phyloP scores from a whole-genome alignment of 2,888 invertebrate genomes.

The Xestia ashworthii region DNA sequence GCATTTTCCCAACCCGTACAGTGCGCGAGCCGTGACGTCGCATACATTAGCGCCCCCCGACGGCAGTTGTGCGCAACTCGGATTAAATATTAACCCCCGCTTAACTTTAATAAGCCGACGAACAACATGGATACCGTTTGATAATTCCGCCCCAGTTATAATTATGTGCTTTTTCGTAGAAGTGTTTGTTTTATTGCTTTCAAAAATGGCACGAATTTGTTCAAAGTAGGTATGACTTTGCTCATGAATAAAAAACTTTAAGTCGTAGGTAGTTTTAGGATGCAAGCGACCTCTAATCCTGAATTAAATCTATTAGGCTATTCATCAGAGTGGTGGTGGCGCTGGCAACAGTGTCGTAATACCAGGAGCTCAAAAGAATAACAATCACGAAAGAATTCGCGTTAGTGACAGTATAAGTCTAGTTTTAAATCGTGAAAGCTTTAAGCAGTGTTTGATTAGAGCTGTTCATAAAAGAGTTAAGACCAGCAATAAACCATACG shows the following conservation, averaged over 20 bases:
- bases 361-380: too few species aligned
- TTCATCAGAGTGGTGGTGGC: background rate
- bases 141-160: slow-evolving; percentile 69
- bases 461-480: background rate
- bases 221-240: background rate
- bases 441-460: background rate
- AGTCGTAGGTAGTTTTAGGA: background rate
- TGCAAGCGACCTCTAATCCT: background rate
- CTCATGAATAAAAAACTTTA: background rate
- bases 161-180: slow-evolving; percentile 53
- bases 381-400: too few species aligned
- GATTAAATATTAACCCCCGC: slow-evolving; percentile 78
- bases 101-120: slow-evolving; percentile 79
- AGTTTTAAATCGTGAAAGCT: too few species aligned
- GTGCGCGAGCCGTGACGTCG: slow-evolving; percentile 72
- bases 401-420: too few species aligned
- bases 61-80: slow-evolving; percentile 71
- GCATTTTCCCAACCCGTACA: slow-evolving; percentile 68
- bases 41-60: slow-evolving; percentile 76
- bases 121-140: slow-evolving; percentile 73
- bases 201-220: background rate
- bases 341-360: too few species aligned
- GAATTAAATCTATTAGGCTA: background rate
- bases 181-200: slow-evolving; percentile 40
- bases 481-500: background rate